These are phyloP conservation scores for Ataeniobius toweri DNA, from an alignment of 2,797 vertebrate genomes.

Conservation along the genomic window DNA sequence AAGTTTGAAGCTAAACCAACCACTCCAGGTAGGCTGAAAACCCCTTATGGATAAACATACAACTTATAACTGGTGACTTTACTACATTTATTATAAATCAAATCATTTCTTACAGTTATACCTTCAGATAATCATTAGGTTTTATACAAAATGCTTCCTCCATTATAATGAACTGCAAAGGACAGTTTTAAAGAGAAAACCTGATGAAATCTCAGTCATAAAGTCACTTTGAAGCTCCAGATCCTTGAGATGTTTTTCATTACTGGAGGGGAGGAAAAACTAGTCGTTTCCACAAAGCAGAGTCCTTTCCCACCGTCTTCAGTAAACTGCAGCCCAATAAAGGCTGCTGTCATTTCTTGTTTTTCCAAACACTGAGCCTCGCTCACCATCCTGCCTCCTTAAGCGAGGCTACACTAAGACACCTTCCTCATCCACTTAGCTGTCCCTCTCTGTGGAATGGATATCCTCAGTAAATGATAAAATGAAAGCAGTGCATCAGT, in stretches of 20 bases:
- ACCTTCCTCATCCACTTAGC: constrained; percentile 34
- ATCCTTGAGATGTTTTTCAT: constrained; percentile 25
- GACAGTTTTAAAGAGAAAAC: constrained; percentile 40
- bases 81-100: constrained; percentile 31
- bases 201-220: not conserved
- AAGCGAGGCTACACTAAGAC: constrained; percentile 49
- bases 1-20: constrained; percentile 48
- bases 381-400: constrained; percentile 16
- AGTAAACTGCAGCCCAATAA: constrained; percentile 25
- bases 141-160: constrained; percentile 21
- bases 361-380: constrained; percentile 25
- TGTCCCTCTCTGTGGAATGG: constrained; percentile 65
- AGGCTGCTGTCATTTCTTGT: constrained; percentile 13
- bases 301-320: constrained; percentile 15
- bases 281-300: constrained; percentile 22
- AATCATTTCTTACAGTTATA: constrained; percentile 22
- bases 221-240: constrained; percentile 19
- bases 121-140: constrained; percentile 1
- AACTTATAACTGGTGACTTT: constrained; percentile 15
- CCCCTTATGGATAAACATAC: constrained; percentile 19
- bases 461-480: constrained; percentile 57
- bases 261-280: constrained; percentile 34
- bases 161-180: constrained; percentile 2
- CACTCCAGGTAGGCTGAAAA: constrained; percentile 75
- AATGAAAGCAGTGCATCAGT: constrained; percentile 64